Base-by-base conservation (phyloP, 2,888 invertebrate species). In the Plebejus anna region DNA sequence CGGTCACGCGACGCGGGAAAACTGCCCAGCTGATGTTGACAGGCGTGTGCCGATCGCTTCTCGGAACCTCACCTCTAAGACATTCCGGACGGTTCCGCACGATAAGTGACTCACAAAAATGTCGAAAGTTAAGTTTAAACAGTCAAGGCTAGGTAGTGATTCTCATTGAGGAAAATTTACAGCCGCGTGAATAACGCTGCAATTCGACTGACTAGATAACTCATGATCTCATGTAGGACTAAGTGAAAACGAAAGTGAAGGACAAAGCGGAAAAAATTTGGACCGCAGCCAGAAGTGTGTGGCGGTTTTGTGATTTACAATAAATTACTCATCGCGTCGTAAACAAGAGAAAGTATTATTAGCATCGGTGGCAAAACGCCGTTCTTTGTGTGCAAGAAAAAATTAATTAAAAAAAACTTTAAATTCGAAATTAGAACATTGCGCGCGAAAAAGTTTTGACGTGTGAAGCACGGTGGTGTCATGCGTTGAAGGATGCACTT, bases 61-160 rank as follows among this genome's bases (percentile, higher is more conserved):
- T 81, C 13, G 84, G 88, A 89, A 87, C 84, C 81, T 82, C 80
- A 79, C 80, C 77, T 78, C 83, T 81, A 83, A 81, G 81, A 84
- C 82, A 84, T 83, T 86, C 85, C 82, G 82, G 83, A 83, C 84
- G 84, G 84, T 84, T 84, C 84, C 82, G 82, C 82, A 80, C 81
- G 83, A 80, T 82, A 78, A 81, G 90, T 94, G 94, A 94, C 83
- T 94, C 92, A 94, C 87, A 84, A 93, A 91, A 91, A 94, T 93
- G 94, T 90, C 94, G 91, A 94, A 92, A 93, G 93, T 93, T 84
- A 94, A 92, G 88, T 90, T 93, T 90, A 94, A 94, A 83, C 83
- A 83, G 85, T 82, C 88, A 86, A 89, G 87, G 87, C 81, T 84
- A 81, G 82, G 81, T 13, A 79, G 83, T 83, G 83, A 84, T 85